Evolutionary conservation across 2,797 vertebrate species (phyloP).

Genomic region (Lepus townsendii): DNA sequence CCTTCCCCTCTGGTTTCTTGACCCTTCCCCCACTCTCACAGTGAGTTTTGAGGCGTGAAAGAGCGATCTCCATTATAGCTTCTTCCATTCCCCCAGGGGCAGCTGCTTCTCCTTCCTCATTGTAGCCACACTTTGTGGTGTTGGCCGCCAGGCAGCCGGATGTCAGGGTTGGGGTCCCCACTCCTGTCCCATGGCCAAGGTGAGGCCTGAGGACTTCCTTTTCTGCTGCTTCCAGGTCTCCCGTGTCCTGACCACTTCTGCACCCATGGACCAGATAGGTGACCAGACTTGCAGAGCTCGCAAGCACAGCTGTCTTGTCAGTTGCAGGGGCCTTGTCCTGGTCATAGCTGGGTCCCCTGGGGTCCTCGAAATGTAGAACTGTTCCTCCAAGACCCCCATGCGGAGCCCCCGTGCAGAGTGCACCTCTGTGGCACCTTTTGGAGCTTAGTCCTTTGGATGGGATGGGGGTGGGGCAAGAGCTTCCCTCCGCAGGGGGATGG

Average conservation of each 20-base stretch:
- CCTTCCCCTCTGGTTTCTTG: neutral
- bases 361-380: accelerated
- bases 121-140: neutral
- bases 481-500: neutral
- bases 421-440: neutral
- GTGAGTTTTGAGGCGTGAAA: neutral
- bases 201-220: neutral
- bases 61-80: neutral
- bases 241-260: neutral
- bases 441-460: neutral
- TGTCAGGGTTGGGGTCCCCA: neutral
- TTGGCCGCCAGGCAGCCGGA: neutral
- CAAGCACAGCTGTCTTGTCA: neutral
- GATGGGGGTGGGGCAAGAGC: neutral
- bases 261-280: neutral
- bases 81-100: neutral
- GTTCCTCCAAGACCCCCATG: neutral
- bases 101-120: neutral
- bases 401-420: neutral
- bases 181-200: neutral
- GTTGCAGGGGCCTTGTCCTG: neutral
- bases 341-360: neutral
- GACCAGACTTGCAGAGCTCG: neutral
- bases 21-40: neutral
- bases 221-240: neutral